These are phyloP conservation scores for Leucophenga maculata DNA, from an alignment of 2,888 invertebrate species.

Conservation along the genomic window DNA sequence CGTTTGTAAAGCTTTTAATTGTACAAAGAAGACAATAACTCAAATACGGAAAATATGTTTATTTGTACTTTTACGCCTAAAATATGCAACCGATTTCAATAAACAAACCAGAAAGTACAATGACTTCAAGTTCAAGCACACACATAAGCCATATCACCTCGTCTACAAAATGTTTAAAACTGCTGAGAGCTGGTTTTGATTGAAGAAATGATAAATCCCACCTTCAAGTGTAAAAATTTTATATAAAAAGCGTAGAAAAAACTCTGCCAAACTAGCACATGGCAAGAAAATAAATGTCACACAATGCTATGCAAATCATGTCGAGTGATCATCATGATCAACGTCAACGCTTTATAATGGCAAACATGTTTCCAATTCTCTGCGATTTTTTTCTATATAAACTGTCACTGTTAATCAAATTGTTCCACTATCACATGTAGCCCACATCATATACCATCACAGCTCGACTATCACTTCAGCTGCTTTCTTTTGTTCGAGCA, in stretches of 20 bases:
- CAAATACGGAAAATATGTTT: too few species aligned
- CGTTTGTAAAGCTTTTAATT: too few species aligned
- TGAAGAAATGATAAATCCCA: background rate
- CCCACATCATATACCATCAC: too few species aligned
- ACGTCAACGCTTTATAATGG: background rate
- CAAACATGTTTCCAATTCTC: conserved; percentile 6
- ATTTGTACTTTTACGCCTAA: too few species aligned
- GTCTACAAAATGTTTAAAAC: background rate
- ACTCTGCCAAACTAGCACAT: background rate
- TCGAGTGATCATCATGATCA: conserved; percentile 18
- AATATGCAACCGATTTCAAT: too few species aligned
- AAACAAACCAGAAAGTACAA: too few species aligned
- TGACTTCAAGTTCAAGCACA: too few species aligned
- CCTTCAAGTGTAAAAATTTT: background rate
- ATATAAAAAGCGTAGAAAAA: background rate
- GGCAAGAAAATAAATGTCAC: background rate
- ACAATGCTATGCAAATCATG: conserved; percentile 16
- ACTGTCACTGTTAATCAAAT: conserved; percentile 20
- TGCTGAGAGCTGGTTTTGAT: background rate
- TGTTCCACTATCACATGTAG: background rate
- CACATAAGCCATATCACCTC: too few species aligned
- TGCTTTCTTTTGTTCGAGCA: background rate
- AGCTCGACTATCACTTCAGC: background rate
- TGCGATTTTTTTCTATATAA: background rate
- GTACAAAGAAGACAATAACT: too few species aligned